A percentile compares a stretch with the other conserved stretches of the same genome.
Evolutionary conservation across 2,797 vertebrate species (phyloP).

Genomic region (Loris lydekkerianus): DNA sequence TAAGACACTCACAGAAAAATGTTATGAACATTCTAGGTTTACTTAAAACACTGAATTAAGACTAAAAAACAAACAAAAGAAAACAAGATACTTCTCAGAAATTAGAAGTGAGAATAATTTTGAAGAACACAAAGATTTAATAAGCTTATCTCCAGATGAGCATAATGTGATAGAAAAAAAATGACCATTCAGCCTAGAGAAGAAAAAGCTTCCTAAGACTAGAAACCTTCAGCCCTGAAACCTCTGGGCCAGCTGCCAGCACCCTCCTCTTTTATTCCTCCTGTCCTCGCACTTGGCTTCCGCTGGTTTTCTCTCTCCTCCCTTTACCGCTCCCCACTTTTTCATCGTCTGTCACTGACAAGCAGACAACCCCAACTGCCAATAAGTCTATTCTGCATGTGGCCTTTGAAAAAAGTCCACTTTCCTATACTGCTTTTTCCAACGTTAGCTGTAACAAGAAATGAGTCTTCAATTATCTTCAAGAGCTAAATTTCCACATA

Average conservation of each 20-base stretch:
- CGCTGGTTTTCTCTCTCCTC: not conserved
- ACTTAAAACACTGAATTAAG: not conserved
- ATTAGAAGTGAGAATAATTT: constrained; percentile 44
- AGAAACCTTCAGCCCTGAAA: not conserved
- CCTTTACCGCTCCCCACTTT: too few species aligned
- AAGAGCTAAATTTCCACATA: not conserved
- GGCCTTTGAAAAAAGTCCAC: not conserved
- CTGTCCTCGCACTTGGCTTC: not conserved
- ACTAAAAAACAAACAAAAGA: not conserved
- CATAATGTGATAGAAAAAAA: not conserved
- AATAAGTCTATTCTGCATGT: not conserved
- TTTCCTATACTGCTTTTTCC: not conserved
- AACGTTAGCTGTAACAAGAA: not conserved
- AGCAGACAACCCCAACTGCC: not conserved
- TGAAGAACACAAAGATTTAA: not conserved
- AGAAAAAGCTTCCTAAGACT: not conserved
- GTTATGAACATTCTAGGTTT: not conserved
- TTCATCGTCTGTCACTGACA: not conserved
- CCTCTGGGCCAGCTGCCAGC: not conserved
- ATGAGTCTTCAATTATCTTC: not conserved
- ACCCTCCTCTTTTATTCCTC: not conserved
- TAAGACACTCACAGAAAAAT: not conserved
- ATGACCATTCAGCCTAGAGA: not conserved
- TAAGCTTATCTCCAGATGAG: not conserved
- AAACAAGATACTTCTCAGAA: not conserved